Evolutionary conservation across 2,113 vertebrate species (phyloP).

Genomic region (Lichenostomus cassidix): DNA sequence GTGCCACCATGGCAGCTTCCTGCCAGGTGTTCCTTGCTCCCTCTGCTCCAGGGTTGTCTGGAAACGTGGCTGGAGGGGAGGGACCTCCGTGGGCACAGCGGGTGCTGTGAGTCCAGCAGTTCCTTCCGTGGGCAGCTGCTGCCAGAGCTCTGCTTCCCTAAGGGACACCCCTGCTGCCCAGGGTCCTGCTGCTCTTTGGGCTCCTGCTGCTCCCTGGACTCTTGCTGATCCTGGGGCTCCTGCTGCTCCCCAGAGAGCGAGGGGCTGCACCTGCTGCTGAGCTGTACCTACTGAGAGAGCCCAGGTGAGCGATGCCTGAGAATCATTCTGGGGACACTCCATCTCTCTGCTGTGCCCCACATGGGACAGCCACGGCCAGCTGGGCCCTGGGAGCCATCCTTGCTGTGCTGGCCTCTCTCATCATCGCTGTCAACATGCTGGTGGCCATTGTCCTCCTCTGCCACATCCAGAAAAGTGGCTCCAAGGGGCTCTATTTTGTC

Average conservation of each 20-base stretch:
- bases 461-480: conserved; percentile 78
- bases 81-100: conserved; percentile 2
- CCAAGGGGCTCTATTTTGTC: conserved; percentile 83
- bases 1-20: conserved; percentile 12
- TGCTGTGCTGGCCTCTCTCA: conserved; percentile 77
- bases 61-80: conserved; percentile 71
- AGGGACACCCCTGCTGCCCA: neutral
- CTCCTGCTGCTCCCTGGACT: neutral
- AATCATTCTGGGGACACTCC: rapidly evolving
- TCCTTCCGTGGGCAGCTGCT: conserved; percentile 12
- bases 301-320: conserved; percentile 31
- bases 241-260: neutral
- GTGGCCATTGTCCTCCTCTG: conserved; percentile 74
- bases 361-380: neutral
- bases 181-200: neutral
- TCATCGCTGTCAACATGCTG: conserved; percentile 81
- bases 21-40: neutral
- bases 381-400: conserved; percentile 75
- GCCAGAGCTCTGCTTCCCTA: neutral
- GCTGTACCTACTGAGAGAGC: neutral
- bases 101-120: neutral
- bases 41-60: conserved; percentile 72
- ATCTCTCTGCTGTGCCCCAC: rapidly evolving
- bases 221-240: neutral
- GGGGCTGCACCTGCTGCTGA: neutral